Base-by-base conservation (phyloP, 2,888 invertebrate species). In the Sminthurides aquaticus region DNA sequence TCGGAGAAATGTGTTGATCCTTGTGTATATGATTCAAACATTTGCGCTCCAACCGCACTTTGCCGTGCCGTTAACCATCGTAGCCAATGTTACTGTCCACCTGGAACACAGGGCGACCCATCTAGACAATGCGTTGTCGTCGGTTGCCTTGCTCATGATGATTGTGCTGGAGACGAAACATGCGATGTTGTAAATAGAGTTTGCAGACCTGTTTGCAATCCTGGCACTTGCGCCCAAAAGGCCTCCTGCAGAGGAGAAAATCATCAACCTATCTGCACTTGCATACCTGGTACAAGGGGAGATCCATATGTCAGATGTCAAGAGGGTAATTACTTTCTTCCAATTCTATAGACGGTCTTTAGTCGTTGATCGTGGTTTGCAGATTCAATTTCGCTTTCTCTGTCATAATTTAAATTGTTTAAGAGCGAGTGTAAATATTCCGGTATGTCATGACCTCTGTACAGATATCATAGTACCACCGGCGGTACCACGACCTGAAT, bases 101-200 rank as follows among this genome's bases (percentile, higher is more conserved):
- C 84, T 1, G 93, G 92, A 54, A 91, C 88, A 3, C 91, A 90
- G 79, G 92, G 92, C 52, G 87, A 90, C 79, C 88, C 91, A 1
- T 84, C 84, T 67, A 81, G 89, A 2, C 87, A 90, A 24, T 94
- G 94, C 76, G 87, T 92, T 65, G 85, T 87, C 1, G 89, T 88
- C 8, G 84, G 88, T 52, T 92, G 92, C 74, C 90, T 90, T 76
- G 91, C 90, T 78, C 91, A 92, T 76, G 90, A 91, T 76, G 92
- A 93, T 76, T 93, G 92, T 74, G 88, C 88, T 34, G 87, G 89
- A 75, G 84, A 88, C 70, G 91, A 92, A 78, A 85, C 88, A 43
- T 93, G 92, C 78, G 89, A 91, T 76, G 82, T 90, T 66, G 81
- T 91, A 18, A 92, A 91, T 77, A 83, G 90, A 72, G 84, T 90